These are phyloP conservation scores for Adelosebastes latens DNA, from an alignment of 2,797 vertebrate genomes.

Conservation along the genomic window DNA sequence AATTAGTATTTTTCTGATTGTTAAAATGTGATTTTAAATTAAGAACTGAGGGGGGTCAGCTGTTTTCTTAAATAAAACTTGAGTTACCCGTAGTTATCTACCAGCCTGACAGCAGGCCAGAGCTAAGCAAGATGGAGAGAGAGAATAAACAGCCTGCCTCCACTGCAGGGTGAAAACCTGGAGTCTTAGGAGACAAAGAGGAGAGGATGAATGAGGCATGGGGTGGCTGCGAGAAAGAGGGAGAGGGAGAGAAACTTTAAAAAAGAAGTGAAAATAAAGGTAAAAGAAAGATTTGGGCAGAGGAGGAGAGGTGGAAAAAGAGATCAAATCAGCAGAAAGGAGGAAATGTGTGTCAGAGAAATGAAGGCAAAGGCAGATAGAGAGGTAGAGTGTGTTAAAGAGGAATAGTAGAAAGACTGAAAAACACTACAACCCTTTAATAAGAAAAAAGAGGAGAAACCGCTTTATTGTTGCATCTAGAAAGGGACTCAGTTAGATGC, in stretches of 20 bases:
- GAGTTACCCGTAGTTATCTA: slow-evolving; percentile 64
- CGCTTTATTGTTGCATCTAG: not conserved
- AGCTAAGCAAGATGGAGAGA: slow-evolving; percentile 77
- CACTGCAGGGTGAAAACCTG: slow-evolving; percentile 62
- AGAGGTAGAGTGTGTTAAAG: slow-evolving; percentile 1
- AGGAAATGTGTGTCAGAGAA: slow-evolving; percentile 2
- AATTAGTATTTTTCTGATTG: not conserved
- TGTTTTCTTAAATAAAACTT: slow-evolving; percentile 60
- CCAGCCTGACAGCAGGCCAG: slow-evolving; percentile 65
- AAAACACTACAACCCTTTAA: not conserved
- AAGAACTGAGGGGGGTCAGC: not conserved
- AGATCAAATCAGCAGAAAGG: slow-evolving; percentile 25
- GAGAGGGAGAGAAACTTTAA: not conserved
- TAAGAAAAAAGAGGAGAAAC: not conserved
- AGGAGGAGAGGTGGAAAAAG: not conserved
- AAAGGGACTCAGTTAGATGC: not conserved
- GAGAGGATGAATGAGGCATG: slow-evolving; percentile 62
- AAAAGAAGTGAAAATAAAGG: not conserved
- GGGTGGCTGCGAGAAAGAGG: slow-evolving; percentile 17
- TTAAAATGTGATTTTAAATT: not conserved
- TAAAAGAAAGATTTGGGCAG: not conserved
- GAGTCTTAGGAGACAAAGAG: slow-evolving; percentile 65
- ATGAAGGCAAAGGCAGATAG: slow-evolving; percentile 5
- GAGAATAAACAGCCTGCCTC: slow-evolving; percentile 67
- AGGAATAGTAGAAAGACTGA: not conserved